A percentile compares a stretch with the other conserved stretches of the same genome.
Evolutionary conservation across 2,888 invertebrate species (phyloP).

Genomic region (Myopa tessellatipennis): DNA sequence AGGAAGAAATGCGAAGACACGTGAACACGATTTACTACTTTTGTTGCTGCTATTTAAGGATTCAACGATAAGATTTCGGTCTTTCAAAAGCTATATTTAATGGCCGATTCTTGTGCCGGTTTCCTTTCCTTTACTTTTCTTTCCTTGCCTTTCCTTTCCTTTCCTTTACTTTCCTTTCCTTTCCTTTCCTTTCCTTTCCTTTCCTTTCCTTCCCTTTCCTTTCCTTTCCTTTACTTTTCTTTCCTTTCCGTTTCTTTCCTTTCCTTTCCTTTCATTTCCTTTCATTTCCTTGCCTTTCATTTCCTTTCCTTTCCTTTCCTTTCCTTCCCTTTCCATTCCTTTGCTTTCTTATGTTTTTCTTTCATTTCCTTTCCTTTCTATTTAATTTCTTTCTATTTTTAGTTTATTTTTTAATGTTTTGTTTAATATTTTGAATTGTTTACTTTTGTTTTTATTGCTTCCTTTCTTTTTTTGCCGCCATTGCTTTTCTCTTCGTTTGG

Average conservation of each 20-base stretch:
- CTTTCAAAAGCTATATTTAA: no score
- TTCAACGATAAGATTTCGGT: no score
- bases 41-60: no score
- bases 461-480: no score
- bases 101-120: background rate
- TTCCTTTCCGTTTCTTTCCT: background rate
- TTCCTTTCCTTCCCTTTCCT: background rate
- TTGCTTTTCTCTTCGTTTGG: no score
- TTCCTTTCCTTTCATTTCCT: background rate
- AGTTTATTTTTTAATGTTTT: no score
- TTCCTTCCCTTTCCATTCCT: background rate
- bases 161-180: no score
- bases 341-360: background rate
- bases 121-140: background rate
- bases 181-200: background rate
- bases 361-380: background rate
- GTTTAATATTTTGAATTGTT: no score
- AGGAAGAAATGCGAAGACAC: no score
- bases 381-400: background rate
- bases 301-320: background rate
- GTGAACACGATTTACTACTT: no score
- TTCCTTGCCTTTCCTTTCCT: constrained; percentile 1
- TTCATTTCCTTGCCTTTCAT: background rate
- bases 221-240: background rate
- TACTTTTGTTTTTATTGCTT: no score